A percentile compares a stretch with the other conserved stretches of the same genome.
Evolutionary conservation across 2,113 vertebrate genomes (phyloP).

Genomic region (Athene cunicularia): DNA sequence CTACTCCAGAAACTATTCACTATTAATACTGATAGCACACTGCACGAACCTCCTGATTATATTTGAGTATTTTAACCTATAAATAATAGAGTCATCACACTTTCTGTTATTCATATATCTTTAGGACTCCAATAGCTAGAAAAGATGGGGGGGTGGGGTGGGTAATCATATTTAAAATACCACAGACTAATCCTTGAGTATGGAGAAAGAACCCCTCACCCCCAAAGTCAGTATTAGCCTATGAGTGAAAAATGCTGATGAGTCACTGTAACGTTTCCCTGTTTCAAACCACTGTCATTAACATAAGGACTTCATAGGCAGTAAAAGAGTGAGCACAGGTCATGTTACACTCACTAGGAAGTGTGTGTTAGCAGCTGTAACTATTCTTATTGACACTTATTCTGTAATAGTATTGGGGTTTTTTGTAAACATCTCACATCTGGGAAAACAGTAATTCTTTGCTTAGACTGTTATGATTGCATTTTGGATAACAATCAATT

Average conservation of each 20-base stretch:
- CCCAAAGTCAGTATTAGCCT: not conserved
- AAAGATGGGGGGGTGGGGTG: fast-evolving
- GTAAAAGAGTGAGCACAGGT: not conserved
- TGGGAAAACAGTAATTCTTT: not conserved
- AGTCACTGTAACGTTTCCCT: too few species aligned
- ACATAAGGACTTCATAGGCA: not conserved
- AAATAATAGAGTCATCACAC: not conserved
- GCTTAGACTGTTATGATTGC: not conserved
- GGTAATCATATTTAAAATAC: not conserved
- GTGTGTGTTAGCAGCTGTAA: not conserved
- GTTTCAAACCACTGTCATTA: not conserved
- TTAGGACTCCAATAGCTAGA: not conserved
- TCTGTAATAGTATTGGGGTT: not conserved
- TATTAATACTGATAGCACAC: not conserved
- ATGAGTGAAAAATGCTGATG: not conserved
- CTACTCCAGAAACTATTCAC: not conserved
- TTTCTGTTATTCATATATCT: not conserved
- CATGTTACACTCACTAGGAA: not conserved
- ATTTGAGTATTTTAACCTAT: not conserved
- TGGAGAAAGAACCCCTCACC: fast-evolving
- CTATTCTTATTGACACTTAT: not conserved
- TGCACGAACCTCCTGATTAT: not conserved
- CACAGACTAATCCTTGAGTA: not conserved
- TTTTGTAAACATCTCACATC: not conserved
- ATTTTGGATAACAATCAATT: not conserved